These are phyloP conservation scores for Eutrigla gurnardus DNA, from an alignment of 2,797 vertebrate genomes.

Conservation along the genomic window DNA sequence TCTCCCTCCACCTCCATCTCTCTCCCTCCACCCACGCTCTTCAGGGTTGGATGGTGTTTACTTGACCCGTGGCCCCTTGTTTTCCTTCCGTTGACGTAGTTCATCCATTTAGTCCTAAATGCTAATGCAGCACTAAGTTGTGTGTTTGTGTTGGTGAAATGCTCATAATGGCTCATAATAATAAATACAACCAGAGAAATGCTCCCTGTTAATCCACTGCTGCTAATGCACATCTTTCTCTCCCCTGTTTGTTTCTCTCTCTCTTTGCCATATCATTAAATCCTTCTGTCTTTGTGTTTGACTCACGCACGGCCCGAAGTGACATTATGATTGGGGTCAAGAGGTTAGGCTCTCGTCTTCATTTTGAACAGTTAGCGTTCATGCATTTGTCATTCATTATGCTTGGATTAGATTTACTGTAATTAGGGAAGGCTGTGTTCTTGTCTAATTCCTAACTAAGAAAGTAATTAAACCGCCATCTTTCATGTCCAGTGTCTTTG, in stretches of 20 bases:
- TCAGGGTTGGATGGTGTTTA: conserved; percentile 45
- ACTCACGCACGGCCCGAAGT: neutral
- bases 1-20: conserved; percentile 12
- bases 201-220: conserved; percentile 61
- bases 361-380: conserved; percentile 10
- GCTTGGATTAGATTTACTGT: neutral
- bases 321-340: conserved; percentile 13
- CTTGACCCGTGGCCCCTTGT: conserved; percentile 42
- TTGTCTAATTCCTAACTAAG: neutral
- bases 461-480: neutral
- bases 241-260: neutral
- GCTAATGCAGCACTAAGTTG: conserved; percentile 60
- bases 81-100: conserved; percentile 43
- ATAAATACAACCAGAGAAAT: conserved; percentile 64
- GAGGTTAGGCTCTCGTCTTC: neutral
- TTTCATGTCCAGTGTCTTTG: neutral
- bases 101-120: conserved; percentile 65
- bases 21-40: conserved; percentile 43
- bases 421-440: neutral
- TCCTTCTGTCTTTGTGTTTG: neutral
- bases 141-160: conserved; percentile 41
- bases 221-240: conserved; percentile 56
- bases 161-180: conserved; percentile 49
- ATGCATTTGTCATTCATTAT: neutral
- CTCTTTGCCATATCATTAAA: conserved; percentile 10